Evolutionary conservation across 2,797 vertebrate genomes (phyloP).

Genomic region (Salmo trutta): DNA sequence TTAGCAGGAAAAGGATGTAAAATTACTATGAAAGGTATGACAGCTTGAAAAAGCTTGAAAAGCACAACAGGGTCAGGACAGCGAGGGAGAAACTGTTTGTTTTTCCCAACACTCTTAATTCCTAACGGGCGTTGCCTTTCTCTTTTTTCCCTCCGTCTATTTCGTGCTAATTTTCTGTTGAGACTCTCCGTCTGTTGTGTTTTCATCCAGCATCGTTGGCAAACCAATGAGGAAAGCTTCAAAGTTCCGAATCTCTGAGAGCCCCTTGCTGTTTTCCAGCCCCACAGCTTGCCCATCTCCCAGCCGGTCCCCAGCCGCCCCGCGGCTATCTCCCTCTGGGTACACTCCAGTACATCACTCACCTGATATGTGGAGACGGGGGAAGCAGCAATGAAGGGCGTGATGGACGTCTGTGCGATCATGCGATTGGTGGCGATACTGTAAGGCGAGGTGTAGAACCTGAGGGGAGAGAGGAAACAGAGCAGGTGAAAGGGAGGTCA

Average conservation of each 20-base stretch:
- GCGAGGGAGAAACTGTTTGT: conserved; percentile 37
- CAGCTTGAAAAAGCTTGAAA: conserved; percentile 18
- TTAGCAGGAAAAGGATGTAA: conserved; percentile 35
- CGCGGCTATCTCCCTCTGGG: conserved; percentile 15
- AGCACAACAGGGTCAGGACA: conserved; percentile 37
- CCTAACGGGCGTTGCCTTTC: conserved; percentile 38
- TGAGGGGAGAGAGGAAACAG: conserved; percentile 55
- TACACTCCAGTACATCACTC: conserved; percentile 50
- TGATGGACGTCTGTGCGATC: conserved; percentile 98
- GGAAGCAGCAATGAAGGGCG: conserved; percentile 97
- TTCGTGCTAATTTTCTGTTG: conserved; percentile 26
- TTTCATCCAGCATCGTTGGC: conserved; percentile 63
- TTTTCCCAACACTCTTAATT: conserved; percentile 49
- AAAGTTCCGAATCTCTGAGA: conserved; percentile 31
- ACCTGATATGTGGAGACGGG: conserved; percentile 99
- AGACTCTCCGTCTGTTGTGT: conserved; percentile 44
- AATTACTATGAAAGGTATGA: conserved; percentile 18
- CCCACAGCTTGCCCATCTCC: conserved; percentile 1
- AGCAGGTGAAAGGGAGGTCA: not conserved
- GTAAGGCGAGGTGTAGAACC: conserved; percentile 98
- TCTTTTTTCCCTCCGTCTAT: conserved; percentile 48
- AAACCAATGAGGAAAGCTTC: conserved; percentile 21
- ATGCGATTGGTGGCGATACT: conserved; percentile 98
- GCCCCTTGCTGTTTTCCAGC: conserved; percentile 49
- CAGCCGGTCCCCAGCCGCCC: not conserved